Base-by-base conservation (phyloP, 2,888 invertebrate species). In the Dromius quadrimaculatus region DNA sequence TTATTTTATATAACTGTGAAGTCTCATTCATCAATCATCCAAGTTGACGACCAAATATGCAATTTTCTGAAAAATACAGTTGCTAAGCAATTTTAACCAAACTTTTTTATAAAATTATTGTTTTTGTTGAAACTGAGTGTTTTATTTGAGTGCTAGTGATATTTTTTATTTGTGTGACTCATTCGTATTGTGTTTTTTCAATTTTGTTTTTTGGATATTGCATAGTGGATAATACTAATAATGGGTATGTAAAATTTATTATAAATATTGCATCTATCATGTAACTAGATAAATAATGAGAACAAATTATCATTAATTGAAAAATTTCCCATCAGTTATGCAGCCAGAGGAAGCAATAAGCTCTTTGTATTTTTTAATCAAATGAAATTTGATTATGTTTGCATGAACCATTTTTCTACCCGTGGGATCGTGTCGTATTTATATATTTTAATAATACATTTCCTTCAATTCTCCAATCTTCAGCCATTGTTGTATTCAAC, bases 101-200 rank as follows among this genome's bases (percentile, higher is more conserved):
- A 19, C 57, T 38, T 36, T 59, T 66, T 72, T 28, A 11, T 22
- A 32, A 36, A 54, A 34, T 66, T 38, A 17, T 28, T 57, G 59
- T 63, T 45, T 28, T 57, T 57, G 38, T 50, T 15, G n/a, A n/a
- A 36, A 36, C 32, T 17, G 57, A 32, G 43, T 41, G 23, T 43
- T 23, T 11, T 57, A 6, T 32, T 32, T 9, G 32, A 32, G 50
- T 41, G 50, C 28, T 43, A 19, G 64, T 54, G 57, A 45, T 45
- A 57, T 62, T 47, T 70, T 62, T 70, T 50, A 62, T 47, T 43
- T 19, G 63, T 71, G 38, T 23, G 38, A 61, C 61, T 61, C 38
- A 38, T 61, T 61, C 20, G 5, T 11, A 11, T 20, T 41, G 62
- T 62, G 62, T 62, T 62, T 62, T 41, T 62, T 32, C 20, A 22